Evolutionary conservation across 2,888 invertebrate species (phyloP).

Genomic region (Cryptocephalus primarius): DNA sequence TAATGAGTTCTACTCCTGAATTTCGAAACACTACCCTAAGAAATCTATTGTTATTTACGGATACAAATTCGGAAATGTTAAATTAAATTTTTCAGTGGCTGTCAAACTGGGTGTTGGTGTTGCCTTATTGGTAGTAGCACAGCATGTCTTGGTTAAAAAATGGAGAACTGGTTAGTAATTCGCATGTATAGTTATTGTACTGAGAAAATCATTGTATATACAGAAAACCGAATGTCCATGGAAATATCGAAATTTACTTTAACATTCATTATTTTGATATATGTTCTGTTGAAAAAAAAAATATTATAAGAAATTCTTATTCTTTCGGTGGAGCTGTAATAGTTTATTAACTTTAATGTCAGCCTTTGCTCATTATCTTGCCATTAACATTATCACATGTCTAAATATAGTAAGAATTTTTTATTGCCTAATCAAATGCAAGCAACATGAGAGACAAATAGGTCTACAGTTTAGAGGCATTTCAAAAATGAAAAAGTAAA

Average conservation of each 20-base stretch:
- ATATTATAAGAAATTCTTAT: neutral
- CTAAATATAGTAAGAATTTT: constrained; percentile 5
- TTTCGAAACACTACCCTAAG: too few species aligned
- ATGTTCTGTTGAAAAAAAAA: too few species aligned
- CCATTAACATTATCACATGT: constrained; percentile 35
- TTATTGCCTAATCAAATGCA: too few species aligned
- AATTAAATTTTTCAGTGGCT: constrained; percentile 63
- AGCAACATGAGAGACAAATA: too few species aligned
- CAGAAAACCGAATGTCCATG: too few species aligned
- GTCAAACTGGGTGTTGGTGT: constrained; percentile 78
- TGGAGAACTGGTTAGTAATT: constrained; percentile 60
- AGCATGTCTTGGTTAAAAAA: constrained; percentile 73
- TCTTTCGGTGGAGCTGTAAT: constrained; percentile 2
- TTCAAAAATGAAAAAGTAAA: too few species aligned
- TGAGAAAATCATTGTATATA: neutral
- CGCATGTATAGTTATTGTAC: constrained; percentile 17
- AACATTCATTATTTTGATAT: too few species aligned
- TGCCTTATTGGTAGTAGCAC: constrained; percentile 74
- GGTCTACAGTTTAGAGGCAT: too few species aligned
- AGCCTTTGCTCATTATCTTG: constrained; percentile 11
- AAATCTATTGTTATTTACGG: too few species aligned
- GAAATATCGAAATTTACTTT: too few species aligned
- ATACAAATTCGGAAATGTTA: too few species aligned
- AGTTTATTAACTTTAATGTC: constrained; percentile 1
- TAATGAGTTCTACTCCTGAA: too few species aligned